Evolutionary conservation across 1,140 invertebrate species (phyloP).

Genomic region (Cryptotermes secundus): DNA sequence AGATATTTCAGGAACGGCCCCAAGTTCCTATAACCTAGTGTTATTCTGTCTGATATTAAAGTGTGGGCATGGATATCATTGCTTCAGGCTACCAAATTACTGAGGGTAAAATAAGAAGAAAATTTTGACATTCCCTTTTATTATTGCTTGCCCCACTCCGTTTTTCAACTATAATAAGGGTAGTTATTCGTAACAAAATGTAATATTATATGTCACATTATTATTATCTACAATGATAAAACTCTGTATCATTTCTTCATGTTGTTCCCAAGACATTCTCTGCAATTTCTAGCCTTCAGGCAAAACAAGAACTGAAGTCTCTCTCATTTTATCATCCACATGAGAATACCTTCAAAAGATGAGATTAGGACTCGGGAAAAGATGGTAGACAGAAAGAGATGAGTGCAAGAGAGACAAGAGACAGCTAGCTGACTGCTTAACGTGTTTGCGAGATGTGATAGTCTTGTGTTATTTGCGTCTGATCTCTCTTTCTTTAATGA

Average conservation of each 20-base stretch:
- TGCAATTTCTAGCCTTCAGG: background rate
- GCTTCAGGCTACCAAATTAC: background rate
- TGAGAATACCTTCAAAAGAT: conserved; percentile 20
- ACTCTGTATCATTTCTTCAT: background rate
- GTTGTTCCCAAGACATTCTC: conserved; percentile 4
- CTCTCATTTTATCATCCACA: background rate
- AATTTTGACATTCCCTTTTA: background rate
- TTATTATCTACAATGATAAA: conserved; percentile 18
- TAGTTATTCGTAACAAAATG: background rate
- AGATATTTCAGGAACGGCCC: too few species aligned
- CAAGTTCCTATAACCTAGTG: background rate
- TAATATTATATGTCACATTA: conserved; percentile 4
- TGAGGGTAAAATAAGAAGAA: background rate
- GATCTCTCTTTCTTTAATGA: background rate
- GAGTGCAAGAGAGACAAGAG: background rate
- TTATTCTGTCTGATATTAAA: background rate
- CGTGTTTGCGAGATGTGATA: background rate
- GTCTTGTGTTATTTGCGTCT: background rate
- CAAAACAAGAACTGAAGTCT: background rate
- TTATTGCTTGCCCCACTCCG: background rate
- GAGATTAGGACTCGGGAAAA: background rate
- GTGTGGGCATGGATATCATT: background rate
- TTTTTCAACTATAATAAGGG: background rate
- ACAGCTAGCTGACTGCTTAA: background rate
- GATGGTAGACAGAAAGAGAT: background rate